Conservation (phyloP, 1,140 invertebrate genomes). For the Trachelipus rathkii region DNA sequence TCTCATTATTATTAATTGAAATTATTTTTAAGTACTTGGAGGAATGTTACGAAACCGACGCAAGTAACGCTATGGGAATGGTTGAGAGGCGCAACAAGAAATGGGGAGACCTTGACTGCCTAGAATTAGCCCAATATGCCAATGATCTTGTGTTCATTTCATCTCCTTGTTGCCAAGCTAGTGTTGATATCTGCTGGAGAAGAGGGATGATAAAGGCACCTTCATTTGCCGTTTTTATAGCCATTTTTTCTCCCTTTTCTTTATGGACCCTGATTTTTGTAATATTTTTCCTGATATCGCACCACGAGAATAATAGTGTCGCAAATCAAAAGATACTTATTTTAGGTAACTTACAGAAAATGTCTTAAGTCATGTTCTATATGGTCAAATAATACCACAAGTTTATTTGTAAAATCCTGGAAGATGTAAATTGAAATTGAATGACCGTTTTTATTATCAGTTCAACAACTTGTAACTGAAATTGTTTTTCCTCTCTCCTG, state of each 20-base stretch:
- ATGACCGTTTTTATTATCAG: too few species aligned
- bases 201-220: conserved; percentile 38
- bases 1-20: not conserved
- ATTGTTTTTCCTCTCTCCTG: too few species aligned
- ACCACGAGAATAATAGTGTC: too few species aligned
- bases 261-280: conserved; percentile 38
- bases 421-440: too few species aligned
- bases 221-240: conserved; percentile 25
- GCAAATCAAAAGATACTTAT: too few species aligned
- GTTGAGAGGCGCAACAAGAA: conserved; percentile 42
- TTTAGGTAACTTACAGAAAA: too few species aligned
- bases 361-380: too few species aligned
- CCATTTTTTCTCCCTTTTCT: conserved; percentile 37
- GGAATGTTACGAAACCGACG: conserved; percentile 30
- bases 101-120: conserved; percentile 39
- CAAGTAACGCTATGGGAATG: conserved; percentile 44
- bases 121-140: conserved; percentile 34
- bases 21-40: conserved; percentile 29
- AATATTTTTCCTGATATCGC: not conserved
- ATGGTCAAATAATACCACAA: too few species aligned
- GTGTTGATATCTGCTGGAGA: conserved; percentile 37
- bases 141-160: conserved; percentile 36
- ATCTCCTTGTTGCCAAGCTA: conserved; percentile 34
- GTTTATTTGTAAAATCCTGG: too few species aligned
- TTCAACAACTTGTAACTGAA: too few species aligned